These are phyloP conservation scores for Nautilus pompilius DNA, from an alignment of 1,140 invertebrate genomes.

Conservation along the genomic window DNA sequence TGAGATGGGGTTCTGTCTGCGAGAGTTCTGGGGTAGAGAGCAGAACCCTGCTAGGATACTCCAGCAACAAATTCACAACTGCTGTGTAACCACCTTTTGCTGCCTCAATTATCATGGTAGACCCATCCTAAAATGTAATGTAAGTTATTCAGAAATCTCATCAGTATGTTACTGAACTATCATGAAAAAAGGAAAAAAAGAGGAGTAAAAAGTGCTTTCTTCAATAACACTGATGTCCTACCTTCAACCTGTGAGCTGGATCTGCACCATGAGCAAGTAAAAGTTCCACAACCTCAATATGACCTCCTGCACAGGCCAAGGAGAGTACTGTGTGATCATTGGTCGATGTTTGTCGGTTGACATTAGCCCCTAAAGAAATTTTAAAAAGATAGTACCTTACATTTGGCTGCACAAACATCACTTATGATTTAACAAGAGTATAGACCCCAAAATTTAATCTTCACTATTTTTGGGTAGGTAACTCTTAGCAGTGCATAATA, in stretches of 20 bases:
- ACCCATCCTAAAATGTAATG: constrained; percentile 74
- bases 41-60: constrained; percentile 74
- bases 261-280: constrained; percentile 87
- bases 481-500: too few species aligned
- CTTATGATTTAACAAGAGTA: too few species aligned
- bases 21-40: constrained; percentile 50
- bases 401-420: too few species aligned
- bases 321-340: constrained; percentile 59
- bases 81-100: constrained; percentile 94
- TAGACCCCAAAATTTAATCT: too few species aligned
- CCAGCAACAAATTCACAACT: constrained; percentile 90
- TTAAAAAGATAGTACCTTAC: background rate
- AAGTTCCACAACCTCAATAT: constrained; percentile 86
- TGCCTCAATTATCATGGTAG: constrained; percentile 97
- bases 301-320: constrained; percentile 75
- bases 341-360: constrained; percentile 53
- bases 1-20: constrained; percentile 31
- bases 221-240: constrained; percentile 29
- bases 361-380: constrained; percentile 48
- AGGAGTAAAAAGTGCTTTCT: constrained; percentile 16
- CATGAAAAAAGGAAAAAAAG: background rate
- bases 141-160: background rate
- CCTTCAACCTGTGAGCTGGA: constrained; percentile 92
- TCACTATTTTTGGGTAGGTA: too few species aligned
- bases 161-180: background rate